Evolutionary conservation across 2,113 vertebrate genomes (phyloP).

Genomic region (human): GRCh38 chr14:64708501-64709000

Average conservation of each 20-base stretch:
- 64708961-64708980: not conserved
- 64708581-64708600: not conserved
- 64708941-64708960: conserved; percentile 15
- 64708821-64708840: fast-evolving
- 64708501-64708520: not conserved
- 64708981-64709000: not conserved
- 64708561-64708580: not conserved
- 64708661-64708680: not conserved
- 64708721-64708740: conserved; percentile 66
- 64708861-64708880: conserved; percentile 9
- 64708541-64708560: not conserved
- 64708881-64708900: not conserved
- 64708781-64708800: conserved; percentile 48
- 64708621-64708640: not conserved
- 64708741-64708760: conserved; percentile 54
- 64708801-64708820: not conserved
- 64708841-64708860: not conserved
- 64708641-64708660: not conserved
- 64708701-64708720: conserved; percentile 46
- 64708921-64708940: conserved; percentile 6
- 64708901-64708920: not conserved
- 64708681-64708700: not conserved
- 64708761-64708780: not conserved
- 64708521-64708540: not conserved
- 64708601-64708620: not conserved